Conservation (phyloP, 2,113 vertebrate genomes). For the Myrmophylax atrothorax region DNA sequence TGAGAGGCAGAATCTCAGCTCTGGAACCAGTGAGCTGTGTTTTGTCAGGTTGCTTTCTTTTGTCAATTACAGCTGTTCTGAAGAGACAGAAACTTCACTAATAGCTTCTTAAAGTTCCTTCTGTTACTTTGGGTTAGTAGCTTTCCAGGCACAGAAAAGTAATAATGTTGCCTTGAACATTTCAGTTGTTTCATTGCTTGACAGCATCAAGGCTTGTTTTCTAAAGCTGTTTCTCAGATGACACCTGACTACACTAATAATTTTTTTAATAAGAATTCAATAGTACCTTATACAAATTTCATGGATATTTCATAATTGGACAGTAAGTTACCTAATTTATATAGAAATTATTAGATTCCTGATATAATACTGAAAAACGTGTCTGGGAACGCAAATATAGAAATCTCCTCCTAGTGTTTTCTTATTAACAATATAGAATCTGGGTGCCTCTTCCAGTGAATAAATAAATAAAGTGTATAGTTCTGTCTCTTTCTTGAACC, state of each 20-base stretch:
- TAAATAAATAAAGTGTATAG: too few relatives aligned
- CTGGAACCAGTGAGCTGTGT: neutral
- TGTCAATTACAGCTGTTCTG: neutral
- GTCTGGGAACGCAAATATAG: neutral
- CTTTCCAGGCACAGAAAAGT: neutral
- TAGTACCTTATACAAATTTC: neutral
- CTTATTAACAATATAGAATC: neutral
- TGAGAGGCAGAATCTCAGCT: neutral
- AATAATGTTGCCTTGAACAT: neutral
- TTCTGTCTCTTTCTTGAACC: neutral
- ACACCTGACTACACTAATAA: neutral
- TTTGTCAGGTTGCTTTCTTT: slow-evolving; percentile 27
- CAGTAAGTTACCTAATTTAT: neutral
- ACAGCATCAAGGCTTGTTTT: neutral
- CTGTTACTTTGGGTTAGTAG: neutral
- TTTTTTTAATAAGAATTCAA: neutral
- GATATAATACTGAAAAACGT: neutral
- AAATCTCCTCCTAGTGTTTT: neutral
- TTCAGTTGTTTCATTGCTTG: neutral
- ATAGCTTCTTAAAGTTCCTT: neutral
- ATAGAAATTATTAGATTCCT: neutral
- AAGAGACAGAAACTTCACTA: neutral
- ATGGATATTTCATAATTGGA: neutral
- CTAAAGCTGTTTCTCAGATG: neutral
- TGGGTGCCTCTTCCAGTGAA: neutral